Conservation (phyloP, 2,113 vertebrate species). For the Pluvialis apricaria region DNA sequence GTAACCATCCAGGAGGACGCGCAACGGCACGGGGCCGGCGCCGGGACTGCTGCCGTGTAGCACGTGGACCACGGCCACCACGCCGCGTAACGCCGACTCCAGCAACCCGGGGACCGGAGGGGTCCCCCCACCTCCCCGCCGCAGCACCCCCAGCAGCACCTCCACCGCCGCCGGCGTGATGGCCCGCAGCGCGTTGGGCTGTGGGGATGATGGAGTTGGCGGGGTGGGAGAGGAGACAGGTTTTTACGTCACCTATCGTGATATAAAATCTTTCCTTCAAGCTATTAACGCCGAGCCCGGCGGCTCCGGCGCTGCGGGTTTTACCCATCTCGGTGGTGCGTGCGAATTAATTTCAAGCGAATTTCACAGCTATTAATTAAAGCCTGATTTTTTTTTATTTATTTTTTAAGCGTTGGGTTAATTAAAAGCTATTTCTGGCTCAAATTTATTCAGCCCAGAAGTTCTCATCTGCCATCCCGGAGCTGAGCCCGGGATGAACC, state of each 20-base stretch:
- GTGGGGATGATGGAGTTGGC: neutral
- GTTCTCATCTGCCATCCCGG: neutral
- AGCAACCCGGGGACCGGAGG: slow-evolving; percentile 61
- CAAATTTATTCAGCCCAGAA: neutral
- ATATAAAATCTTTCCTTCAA: accelerated
- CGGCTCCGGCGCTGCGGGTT: accelerated
- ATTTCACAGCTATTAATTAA: neutral
- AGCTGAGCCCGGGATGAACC: neutral
- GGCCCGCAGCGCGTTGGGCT: slow-evolving; percentile 87
- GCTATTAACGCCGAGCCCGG: accelerated
- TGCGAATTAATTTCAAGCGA: accelerated
- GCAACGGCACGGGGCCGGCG: slow-evolving; percentile 81
- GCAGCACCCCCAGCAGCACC: slow-evolving; percentile 83
- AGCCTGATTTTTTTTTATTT: neutral
- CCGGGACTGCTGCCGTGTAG: slow-evolving; percentile 84
- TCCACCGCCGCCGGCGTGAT: slow-evolving; percentile 78
- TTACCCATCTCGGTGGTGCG: accelerated
- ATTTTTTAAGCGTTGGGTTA: neutral
- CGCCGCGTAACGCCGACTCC: slow-evolving; percentile 69
- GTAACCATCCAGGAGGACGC: slow-evolving; percentile 83
- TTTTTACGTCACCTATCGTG: accelerated
- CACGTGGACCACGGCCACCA: slow-evolving; percentile 86
- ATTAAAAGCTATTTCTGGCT: neutral
- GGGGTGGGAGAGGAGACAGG: accelerated
- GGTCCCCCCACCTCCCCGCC: slow-evolving; percentile 61